Base-by-base conservation (phyloP, 2,113 vertebrate genomes). In the Notarius quadriscutis region DNA sequence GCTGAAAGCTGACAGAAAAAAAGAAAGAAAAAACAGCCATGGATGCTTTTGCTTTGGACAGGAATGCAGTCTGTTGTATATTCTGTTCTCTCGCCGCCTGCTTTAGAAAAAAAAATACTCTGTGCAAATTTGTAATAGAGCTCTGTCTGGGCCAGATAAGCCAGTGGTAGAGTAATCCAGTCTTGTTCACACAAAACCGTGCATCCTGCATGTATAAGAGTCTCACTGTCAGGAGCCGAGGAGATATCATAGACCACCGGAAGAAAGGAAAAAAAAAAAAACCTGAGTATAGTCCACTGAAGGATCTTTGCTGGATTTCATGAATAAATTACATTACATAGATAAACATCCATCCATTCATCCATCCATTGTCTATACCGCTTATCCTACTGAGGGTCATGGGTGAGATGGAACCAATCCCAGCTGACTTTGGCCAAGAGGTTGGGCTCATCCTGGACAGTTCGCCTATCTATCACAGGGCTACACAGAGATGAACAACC, bases 141-240 rank as follows among this genome's bases (percentile, higher is more conserved):
- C 55, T 81, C 79, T 81, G 79, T 81, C 55, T 81, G 57, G 18
- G 30, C 22, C 30, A 58, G 79, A 81, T 81, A 81, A 60, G 79
- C 79, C 11, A 12, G 78, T 7, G 57, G 79, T 34, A 34, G 30
- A 34, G 18, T 81, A 81, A 81, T 60, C 57, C 79, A 41, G 79
- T 41, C 57, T 1, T 41, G 79, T 41, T 81, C 57, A 60, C 57
- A 81, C 55, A 60, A 25, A 81, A 34, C 8, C 79, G 22, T 11
- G 57, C 17, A 57, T 30, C 14, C 11, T n/a, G 75, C 25, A 55
- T 55, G 51, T 58, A 58, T 20, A 34, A 81, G 55, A 12, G 79
- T 11, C 79, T 81, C 2, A 1, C 30, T 80, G n/a, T 58, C 79
- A 60, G 57, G 75, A 53, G 5, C 14, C 5, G 22, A 78, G 22